These are phyloP conservation scores for Narcine bancroftii DNA, from an alignment of 2,113 vertebrate genomes.

Conservation along the genomic window DNA sequence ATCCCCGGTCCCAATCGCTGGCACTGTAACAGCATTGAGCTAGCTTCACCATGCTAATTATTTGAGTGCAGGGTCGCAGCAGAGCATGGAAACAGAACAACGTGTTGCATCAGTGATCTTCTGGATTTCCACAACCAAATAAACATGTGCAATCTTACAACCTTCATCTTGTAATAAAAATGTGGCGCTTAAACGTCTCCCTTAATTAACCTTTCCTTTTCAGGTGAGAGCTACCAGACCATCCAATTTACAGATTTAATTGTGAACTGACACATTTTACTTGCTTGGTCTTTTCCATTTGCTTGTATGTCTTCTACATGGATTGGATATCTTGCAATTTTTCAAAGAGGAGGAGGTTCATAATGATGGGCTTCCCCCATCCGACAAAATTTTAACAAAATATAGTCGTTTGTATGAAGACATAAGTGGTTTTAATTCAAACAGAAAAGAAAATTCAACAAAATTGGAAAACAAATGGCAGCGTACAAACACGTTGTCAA, in stretches of 20 bases:
- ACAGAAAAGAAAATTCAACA: neutral
- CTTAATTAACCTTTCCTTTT: neutral
- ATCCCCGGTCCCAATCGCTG: too few species aligned
- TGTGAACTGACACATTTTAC: neutral
- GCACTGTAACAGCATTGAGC: too few species aligned
- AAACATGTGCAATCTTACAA: neutral
- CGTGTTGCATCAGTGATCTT: too few species aligned
- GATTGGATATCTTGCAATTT: too few species aligned
- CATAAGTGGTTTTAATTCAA: too few species aligned
- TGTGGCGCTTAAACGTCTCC: neutral
- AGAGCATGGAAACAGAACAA: too few species aligned
- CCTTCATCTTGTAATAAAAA: neutral
- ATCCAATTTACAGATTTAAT: neutral
- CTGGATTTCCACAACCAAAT: neutral
- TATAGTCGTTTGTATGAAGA: too few species aligned
- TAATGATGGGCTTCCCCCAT: too few species aligned
- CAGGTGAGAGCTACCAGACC: neutral
- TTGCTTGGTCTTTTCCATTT: neutral
- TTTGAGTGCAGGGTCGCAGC: neutral
- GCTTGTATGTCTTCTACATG: too few species aligned
- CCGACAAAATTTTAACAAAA: too few species aligned
- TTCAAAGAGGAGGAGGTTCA: too few species aligned
- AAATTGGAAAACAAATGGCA: neutral
- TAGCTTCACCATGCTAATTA: too few species aligned
- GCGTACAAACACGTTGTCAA: neutral